These are phyloP conservation scores for Acanthopleura granulata DNA, from an alignment of 2,888 invertebrate species.

Conservation along the genomic window DNA sequence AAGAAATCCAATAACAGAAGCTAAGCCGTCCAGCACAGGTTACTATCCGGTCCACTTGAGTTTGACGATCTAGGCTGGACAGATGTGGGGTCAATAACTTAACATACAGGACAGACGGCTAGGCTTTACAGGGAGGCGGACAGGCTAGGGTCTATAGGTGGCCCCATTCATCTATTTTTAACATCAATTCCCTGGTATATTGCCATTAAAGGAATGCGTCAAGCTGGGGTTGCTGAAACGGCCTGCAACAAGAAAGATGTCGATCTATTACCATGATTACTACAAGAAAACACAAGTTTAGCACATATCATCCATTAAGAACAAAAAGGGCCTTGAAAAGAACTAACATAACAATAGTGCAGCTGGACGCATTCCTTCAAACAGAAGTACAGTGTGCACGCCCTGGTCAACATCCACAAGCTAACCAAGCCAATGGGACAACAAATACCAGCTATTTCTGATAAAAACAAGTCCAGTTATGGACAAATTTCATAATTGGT, in stretches of 20 bases:
- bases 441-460: no score
- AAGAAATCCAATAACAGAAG: background rate
- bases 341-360: background rate
- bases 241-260: constrained; percentile 19
- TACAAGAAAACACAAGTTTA: constrained; percentile 1
- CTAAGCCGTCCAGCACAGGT: no score
- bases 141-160: background rate
- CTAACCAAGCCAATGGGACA: no score
- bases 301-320: no score
- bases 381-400: background rate
- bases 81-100: background rate
- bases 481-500: no score
- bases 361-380: constrained; percentile 10
- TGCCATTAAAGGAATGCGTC: constrained; percentile 19
- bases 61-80: background rate
- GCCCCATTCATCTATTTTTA: constrained; percentile 7
- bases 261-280: constrained; percentile 11
- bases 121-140: constrained; percentile 1
- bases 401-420: no score
- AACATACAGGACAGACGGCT: constrained; percentile 12
- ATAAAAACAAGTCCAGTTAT: no score
- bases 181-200: constrained; percentile 17
- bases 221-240: background rate
- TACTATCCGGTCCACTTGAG: no score
- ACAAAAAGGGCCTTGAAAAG: no score